phyloP scores from a whole-genome alignment of 2,113 vertebrate species.

The Pedionomus torquatus region DNA sequence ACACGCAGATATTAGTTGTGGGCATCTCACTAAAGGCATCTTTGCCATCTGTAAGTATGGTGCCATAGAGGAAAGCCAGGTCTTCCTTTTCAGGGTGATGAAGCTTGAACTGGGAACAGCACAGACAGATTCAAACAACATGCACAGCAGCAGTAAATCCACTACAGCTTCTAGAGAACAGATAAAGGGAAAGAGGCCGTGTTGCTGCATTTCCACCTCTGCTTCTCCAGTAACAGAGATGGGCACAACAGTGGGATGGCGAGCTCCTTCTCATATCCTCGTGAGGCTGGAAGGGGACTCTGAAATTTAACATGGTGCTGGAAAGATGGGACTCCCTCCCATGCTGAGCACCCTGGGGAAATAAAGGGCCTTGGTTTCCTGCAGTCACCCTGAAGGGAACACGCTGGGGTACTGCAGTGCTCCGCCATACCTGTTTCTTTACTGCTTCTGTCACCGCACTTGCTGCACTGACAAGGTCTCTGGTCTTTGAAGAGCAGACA shows the following conservation, averaged over 20 bases:
- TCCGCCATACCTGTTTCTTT: conserved; percentile 81
- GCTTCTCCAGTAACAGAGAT: background rate
- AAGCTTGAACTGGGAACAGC: conserved; percentile 83
- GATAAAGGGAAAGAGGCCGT: background rate
- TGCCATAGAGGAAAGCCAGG: conserved; percentile 92
- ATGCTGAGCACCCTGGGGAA: fast-evolving
- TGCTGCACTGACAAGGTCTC: conserved; percentile 84
- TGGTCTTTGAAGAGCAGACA: conserved; percentile 81
- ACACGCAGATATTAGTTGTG: conserved; percentile 93
- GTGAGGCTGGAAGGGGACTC: background rate
- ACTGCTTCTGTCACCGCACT: conserved; percentile 84
- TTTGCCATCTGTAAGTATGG: conserved; percentile 93
- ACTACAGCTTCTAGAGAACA: background rate
- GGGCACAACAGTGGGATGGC: fast-evolving
- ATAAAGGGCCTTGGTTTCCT: background rate
- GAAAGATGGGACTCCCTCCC: background rate
- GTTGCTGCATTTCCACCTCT: background rate
- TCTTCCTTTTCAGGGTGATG: conserved; percentile 88
- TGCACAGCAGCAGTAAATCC: background rate
- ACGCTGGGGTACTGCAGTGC: fast-evolving
- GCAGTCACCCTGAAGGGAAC: background rate
- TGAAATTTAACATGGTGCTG: background rate
- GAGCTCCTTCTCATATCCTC: background rate
- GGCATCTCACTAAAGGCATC: conserved; percentile 84
- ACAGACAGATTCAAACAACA: background rate